A percentile compares a stretch with the other conserved stretches of the same genome.
phyloP scores from a whole-genome alignment of 2,888 invertebrate genomes.

The Galeopsomyia nigrocyanea region DNA sequence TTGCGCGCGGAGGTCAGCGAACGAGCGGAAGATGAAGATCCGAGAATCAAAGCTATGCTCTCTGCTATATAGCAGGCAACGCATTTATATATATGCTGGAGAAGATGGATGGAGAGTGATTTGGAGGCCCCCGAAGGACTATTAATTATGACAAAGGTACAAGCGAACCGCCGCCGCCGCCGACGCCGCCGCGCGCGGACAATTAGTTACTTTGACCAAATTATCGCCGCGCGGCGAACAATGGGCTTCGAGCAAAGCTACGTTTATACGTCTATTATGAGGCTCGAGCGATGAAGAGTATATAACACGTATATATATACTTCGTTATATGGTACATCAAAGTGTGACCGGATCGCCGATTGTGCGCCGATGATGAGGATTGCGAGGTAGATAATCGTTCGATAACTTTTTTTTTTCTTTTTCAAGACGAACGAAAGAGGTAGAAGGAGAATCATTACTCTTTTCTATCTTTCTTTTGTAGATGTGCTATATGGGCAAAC shows the following conservation, averaged over 20 bases:
- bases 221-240: constrained; percentile 63
- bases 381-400: too few relatives aligned
- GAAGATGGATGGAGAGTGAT: constrained; percentile 68
- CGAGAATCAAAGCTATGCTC: constrained; percentile 54
- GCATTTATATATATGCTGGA: too few relatives aligned
- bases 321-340: constrained; percentile 3
- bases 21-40: constrained; percentile 54
- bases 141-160: constrained; percentile 68
- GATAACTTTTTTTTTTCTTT: too few relatives aligned
- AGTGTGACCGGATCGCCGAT: constrained; percentile 2
- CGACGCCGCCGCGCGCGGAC: constrained; percentile 61
- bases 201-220: constrained; percentile 69
- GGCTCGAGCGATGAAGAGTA: neutral
- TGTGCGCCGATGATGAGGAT: too few relatives aligned
- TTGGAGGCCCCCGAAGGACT: constrained; percentile 62
- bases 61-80: too few relatives aligned
- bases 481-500: too few relatives aligned
- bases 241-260: constrained; percentile 48
- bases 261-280: constrained; percentile 40
- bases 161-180: constrained; percentile 56
- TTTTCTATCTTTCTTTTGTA: too few relatives aligned
- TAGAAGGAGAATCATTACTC: too few relatives aligned
- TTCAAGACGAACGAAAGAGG: too few relatives aligned
- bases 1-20: neutral
- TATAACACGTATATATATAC: too few relatives aligned